Percentiles rank a stretch among this genome's conserved stretches.
These are phyloP conservation scores for Cybosia mesomella DNA, from an alignment of 2,888 invertebrate species.

Conservation along the genomic window DNA sequence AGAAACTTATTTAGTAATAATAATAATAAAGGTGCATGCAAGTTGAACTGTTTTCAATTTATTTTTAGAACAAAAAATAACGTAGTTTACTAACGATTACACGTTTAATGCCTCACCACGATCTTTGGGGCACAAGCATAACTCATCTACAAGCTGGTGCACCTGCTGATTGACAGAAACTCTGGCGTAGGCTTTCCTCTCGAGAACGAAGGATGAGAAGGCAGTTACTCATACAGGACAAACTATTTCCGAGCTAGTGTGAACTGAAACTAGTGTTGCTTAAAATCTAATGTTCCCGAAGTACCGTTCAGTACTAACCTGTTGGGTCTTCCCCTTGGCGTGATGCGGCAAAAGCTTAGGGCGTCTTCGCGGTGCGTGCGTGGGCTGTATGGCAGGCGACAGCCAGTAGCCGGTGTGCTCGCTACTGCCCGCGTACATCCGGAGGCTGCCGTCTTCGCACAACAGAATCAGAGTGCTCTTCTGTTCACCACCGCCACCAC, in stretches of 20 bases:
- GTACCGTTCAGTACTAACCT: constrained; percentile 53
- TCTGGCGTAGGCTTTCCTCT: too few relatives aligned
- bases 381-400: constrained; percentile 87
- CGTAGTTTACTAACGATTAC: not conserved
- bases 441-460: constrained; percentile 98
- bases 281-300: not conserved
- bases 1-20: not conserved
- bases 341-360: constrained; percentile 68
- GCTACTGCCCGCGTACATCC: constrained; percentile 96
- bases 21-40: too few relatives aligned
- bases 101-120: not conserved
- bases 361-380: constrained; percentile 75
- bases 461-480: constrained; percentile 96
- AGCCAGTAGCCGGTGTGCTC: constrained; percentile 91
- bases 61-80: not conserved
- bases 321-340: constrained; percentile 72
- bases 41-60: too few relatives aligned
- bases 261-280: not conserved
- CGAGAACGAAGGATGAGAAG: too few relatives aligned
- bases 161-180: not conserved
- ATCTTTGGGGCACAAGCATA: not conserved
- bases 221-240: too few relatives aligned
- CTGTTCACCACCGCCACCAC: constrained; percentile 92
- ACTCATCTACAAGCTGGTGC: not conserved
- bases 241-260: not conserved